Conservation (phyloP, 35 echinoderm and acorn worm species). For the Chiridota heheva region DNA sequence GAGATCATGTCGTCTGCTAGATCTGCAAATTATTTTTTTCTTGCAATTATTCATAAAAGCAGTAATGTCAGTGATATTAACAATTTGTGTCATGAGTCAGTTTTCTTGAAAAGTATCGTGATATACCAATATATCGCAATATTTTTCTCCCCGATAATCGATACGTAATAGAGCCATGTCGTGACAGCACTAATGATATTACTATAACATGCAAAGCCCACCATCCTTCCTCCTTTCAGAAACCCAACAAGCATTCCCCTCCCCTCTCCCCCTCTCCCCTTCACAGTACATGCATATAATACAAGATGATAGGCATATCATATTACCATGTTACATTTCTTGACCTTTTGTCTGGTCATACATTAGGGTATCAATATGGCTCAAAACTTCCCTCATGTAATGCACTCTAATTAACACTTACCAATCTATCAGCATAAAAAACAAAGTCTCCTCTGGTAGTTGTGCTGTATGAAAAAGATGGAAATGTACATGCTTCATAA, state of each 20-base stretch:
- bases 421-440: slow-evolving; percentile 97
- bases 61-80: no score
- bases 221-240: not conserved
- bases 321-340: not conserved
- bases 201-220: no score
- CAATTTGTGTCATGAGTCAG: no score
- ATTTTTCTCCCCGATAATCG: no score
- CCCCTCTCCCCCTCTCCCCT: not conserved
- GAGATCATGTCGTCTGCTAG: no score
- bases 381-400: no score
- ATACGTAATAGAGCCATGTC: no score
- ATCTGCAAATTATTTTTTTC: no score
- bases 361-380: not conserved
- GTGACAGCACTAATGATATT: no score
- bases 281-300: not conserved
- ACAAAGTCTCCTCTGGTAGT: slow-evolving; percentile 97
- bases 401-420: slow-evolving; percentile 25
- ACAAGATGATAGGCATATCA: not conserved
- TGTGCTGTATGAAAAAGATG: slow-evolving; percentile 49
- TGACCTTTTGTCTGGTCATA: not conserved
- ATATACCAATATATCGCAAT: no score
- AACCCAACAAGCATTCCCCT: not conserved
- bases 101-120: no score
- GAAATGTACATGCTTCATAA: not conserved
- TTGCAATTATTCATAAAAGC: no score